Base-by-base conservation (phyloP, 2,113 vertebrate genomes). In the Myocastor coypus region DNA sequence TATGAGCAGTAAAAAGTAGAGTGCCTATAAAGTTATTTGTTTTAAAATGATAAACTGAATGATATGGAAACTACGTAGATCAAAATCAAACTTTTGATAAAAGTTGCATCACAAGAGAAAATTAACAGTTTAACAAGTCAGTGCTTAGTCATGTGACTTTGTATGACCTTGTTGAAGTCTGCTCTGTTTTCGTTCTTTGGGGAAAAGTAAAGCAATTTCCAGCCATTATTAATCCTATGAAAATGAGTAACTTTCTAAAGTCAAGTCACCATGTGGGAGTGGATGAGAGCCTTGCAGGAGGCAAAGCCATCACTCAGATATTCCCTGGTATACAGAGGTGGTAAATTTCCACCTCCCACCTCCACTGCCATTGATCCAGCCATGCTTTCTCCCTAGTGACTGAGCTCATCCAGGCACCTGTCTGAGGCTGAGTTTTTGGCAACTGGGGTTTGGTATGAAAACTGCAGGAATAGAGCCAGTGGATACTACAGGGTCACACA, bases 401-500 rank as follows among this genome's bases (percentile, higher is more conserved):
- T 92, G 87, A 92, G 83, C 89, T 96, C 91, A 91, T 95, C 89
- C 87, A 86, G 96, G 96, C 96, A 84, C 75, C 3, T 40, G 57
- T 95, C 89, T 87, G 57, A 93, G 86, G 66, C 92, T 92, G 83
- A 84, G 86, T 40, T 55, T 91, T 95, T 94, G 92, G 92, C 94
- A 77, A 30, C 40, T 0, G 2, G 66, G 28, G 11, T 17, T 94
- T 75, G 32, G 52, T 83, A 82, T 90, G 71, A 77, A 64, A 92
- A 81, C 42, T 57, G n/a, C 40, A 64, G 80, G 50, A 89, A 61
- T 30, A 0, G 22, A 93, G 59, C 28, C 24, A 32, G 2, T 59
- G 86, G 68, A 34, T 55, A 30, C 28, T 80, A 2, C 9, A 10
- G 50, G 42, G 32, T 94, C 19, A 77, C 50, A 42, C 93, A 89